A percentile compares a stretch with the other conserved stretches of the same genome.
phyloP scores from a whole-genome alignment of 2,888 invertebrate genomes.

The Ischnus inquisitorius region DNA sequence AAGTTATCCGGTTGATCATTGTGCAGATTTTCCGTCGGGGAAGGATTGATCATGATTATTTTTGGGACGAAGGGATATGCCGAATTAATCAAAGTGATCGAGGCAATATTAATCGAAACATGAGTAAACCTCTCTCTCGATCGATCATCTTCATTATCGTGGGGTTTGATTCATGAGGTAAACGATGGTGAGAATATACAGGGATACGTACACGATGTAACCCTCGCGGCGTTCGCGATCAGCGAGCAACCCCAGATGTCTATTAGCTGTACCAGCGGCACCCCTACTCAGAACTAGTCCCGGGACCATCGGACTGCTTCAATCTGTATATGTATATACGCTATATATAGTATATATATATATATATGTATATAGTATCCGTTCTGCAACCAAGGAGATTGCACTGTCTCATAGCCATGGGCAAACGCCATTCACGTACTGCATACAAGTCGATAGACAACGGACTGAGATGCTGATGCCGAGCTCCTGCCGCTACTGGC shows the following conservation, averaged over 20 bases:
- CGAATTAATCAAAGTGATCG: constrained; percentile 3
- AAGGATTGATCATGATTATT: no score
- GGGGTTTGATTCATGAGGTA: constrained; percentile 62
- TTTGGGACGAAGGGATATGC: neutral
- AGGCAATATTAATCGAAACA: constrained; percentile 32
- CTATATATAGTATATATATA: constrained; percentile 31
- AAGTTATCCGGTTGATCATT: no score
- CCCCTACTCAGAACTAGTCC: constrained; percentile 23
- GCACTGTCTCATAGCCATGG: constrained; percentile 59
- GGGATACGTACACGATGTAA: constrained; percentile 58
- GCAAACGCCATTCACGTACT: constrained; percentile 63
- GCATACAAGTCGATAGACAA: constrained; percentile 43
- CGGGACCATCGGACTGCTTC: constrained; percentile 39
- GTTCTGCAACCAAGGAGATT: constrained; percentile 55
- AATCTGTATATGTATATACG: constrained; percentile 24
- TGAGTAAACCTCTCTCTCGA: constrained; percentile 43
- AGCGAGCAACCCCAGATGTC: constrained; percentile 33
- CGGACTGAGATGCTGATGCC: constrained; percentile 15
- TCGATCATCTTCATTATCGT: constrained; percentile 56
- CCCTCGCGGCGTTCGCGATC: constrained; percentile 54
- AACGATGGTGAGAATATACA: constrained; percentile 64
- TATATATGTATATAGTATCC: constrained; percentile 37
- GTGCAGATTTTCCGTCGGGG: no score
- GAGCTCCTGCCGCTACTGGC: neutral
- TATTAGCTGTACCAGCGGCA: constrained; percentile 55